Evolutionary conservation across 2,888 invertebrate genomes (phyloP), one percentile per base, ranked within the genome.

Genomic region (Apocheima hispidaria): DNA sequence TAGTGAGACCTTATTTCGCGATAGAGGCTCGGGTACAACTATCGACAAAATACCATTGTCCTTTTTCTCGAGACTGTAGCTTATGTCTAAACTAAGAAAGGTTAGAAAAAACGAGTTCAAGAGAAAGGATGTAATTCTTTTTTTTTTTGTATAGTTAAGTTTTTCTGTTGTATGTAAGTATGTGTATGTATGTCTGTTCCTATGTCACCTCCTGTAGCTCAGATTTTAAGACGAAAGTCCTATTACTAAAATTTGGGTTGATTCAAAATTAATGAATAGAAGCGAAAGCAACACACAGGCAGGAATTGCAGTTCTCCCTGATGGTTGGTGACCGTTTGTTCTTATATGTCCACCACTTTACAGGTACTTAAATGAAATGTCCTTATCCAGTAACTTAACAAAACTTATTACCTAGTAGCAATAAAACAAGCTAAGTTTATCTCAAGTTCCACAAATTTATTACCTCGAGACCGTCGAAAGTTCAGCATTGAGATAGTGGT

Each of bases 351-450:
- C 4, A 16, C 9, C 10, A 18, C 38, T 20, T 18, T 20, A 38
- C 10, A 20, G 18, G 10, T 20, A 30, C 30, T 16, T 35, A 23
- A 21, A 36, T n/a, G 4, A 14, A 35, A 23, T 14, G 49, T 23
- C 36, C 51, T 51, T 40, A 41, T 51, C 51, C 40, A 51, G 50
- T 23, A 23, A 14, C 36, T 40, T 28, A 40, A 40, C 40, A 20
- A 51, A 51, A 51, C 40, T 28, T 35, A 35, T 23, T 30, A n/a
- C 30, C 18, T 44, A 35, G 49, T 46, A 28, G 51, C 51, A 51
- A 51, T 51, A 51, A 51, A 40, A 51, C 16, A 38, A 38, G 38
- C 50, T n/a, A 50, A 50, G 38, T 50, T 50, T 16, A 50, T 38
- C 38, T 50, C 50, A 38, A 38, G 50, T 50, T 36, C 18, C 35